A percentile compares a stretch with the other conserved stretches of the same genome.
Conservation (phyloP, 2,113 vertebrate genomes). For the Pampusana beccarii region DNA sequence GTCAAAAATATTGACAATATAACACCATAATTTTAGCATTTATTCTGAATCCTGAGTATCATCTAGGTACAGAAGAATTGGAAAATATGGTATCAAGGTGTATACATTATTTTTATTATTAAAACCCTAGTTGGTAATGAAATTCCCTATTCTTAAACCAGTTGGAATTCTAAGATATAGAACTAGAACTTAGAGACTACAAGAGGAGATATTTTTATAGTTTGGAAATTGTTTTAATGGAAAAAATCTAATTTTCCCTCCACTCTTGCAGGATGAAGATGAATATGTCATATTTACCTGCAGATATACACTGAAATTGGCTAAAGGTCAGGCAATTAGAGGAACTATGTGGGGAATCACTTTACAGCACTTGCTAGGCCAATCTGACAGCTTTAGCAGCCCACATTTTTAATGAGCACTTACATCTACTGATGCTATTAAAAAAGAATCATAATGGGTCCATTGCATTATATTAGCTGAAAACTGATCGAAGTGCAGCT, state of each 20-base stretch:
- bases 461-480: not conserved
- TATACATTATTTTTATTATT: not conserved
- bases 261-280: not conserved
- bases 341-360: not conserved
- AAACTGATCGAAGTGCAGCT: not conserved
- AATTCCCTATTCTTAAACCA: not conserved
- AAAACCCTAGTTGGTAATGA: not conserved
- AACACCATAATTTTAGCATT: not conserved
- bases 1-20: not conserved
- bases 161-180: not conserved
- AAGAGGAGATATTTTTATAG: not conserved
- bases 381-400: not conserved
- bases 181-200: not conserved
- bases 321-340: not conserved
- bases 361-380: not conserved
- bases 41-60: not conserved
- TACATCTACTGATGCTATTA: not conserved
- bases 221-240: not conserved
- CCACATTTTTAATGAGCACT: not conserved
- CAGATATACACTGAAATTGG: not conserved
- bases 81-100: not conserved
- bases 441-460: not conserved
- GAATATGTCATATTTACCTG: not conserved
- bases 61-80: not conserved
- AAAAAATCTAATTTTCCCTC: not conserved